Base-by-base conservation (phyloP, 2,888 invertebrate species). In the Synanthedon formicaeformis region DNA sequence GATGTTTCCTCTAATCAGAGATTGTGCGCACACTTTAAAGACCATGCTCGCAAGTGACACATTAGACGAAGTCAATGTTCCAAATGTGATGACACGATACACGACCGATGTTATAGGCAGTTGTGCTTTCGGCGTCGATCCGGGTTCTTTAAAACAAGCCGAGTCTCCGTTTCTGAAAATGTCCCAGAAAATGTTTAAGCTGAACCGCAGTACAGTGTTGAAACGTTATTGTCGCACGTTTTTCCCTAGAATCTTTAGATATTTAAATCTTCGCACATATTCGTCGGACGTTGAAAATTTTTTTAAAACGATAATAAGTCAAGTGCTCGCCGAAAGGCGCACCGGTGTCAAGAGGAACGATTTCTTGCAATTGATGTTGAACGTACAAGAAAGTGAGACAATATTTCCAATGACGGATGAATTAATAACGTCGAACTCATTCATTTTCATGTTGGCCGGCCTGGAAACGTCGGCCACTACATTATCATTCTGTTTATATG, bases 371-470 rank as follows among this genome's bases (percentile, higher is more conserved):
- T 66, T 85, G n/a, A 82, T 87, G 85, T 68, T 87, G 56, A 85
- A 86, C 55, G 81, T 81, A 50, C 86, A 87, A 63, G 76, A 76
- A 57, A 71, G 71, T 4, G 76, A 80, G 57, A 70, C 62, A 10
- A 70, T 62, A 53, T 81, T 86, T 60, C 58, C 61, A 50, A 87
- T 87, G 83, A 83, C 86, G 8, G 86, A 87, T 66, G 79, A 75
- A 55, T 70, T 87, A 60, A 87, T 87, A 69, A 86, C 79, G 41
- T 87, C 87, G 12, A 87, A 86, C 66, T 87, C 87, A 52, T 87
- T 87, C 63, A 87, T 87, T 76, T 87, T 87, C 60, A 83, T 87
- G 83, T 56, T 87, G 54, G 87, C 87, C n/a, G 87, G 87, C 2
- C 61, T 87, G 57, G 87, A 87, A 61, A 80, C 87, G 6, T 79